A percentile compares a stretch with the other conserved stretches of the same genome.
Evolutionary conservation across 1,140 invertebrate species (phyloP).

Genomic region (Zaprionus kolodkinae): DNA sequence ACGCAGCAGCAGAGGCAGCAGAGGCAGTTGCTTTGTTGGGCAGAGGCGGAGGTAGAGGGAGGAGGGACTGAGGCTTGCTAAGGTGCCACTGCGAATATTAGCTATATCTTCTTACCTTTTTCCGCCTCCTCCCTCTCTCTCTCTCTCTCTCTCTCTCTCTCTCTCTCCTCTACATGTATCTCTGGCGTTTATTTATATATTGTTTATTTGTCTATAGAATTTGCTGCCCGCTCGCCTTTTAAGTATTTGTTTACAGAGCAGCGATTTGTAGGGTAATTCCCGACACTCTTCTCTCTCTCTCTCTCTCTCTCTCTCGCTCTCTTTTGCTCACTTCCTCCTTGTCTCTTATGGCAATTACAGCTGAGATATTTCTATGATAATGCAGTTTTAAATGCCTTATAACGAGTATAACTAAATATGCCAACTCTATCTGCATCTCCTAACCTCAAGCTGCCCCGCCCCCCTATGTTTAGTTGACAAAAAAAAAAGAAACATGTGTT

Average conservation of each 20-base stretch:
- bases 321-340: not conserved
- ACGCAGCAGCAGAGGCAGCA: conserved; percentile 39
- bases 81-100: conserved; percentile 45
- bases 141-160: not conserved
- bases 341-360: not conserved
- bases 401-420: not conserved
- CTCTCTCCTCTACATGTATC: not conserved
- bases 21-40: conserved; percentile 13
- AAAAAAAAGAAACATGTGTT: not conserved
- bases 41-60: not conserved
- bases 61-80: conserved; percentile 2
- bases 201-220: conserved; percentile 10
- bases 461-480: not conserved
- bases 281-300: not conserved
- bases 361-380: not conserved
- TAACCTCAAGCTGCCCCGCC: too few relatives aligned
- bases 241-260: not conserved
- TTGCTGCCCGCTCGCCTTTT: not conserved
- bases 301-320: not conserved
- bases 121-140: not conserved
- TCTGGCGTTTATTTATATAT: conserved; percentile 6
- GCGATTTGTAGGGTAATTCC: not conserved
- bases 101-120: not conserved
- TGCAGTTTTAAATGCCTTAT: not conserved
- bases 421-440: not conserved